phyloP scores from a whole-genome alignment of 2,888 invertebrate genomes.

The Lasioglossum oenotherae region DNA sequence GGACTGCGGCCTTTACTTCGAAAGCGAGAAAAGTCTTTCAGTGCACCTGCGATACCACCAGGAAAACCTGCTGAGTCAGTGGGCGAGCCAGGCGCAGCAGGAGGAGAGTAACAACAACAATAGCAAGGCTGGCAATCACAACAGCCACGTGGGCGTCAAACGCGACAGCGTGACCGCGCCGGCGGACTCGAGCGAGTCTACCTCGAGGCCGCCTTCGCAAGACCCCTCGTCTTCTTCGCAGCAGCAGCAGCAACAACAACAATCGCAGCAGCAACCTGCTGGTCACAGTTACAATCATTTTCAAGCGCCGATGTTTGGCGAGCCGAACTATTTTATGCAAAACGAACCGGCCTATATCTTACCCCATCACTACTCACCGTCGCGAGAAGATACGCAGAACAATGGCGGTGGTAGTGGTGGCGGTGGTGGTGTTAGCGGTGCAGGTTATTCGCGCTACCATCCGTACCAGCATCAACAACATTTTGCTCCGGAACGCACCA shows the following conservation, averaged over 20 bases:
- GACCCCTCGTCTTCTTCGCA: constrained; percentile 85
- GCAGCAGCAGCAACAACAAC: constrained; percentile 63
- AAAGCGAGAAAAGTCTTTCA: constrained; percentile 91
- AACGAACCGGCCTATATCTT: constrained; percentile 79
- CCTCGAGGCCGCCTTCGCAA: constrained; percentile 86
- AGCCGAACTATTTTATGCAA: constrained; percentile 78
- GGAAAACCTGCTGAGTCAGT: constrained; percentile 90
- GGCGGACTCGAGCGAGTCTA: constrained; percentile 90
- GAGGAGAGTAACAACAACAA: constrained; percentile 89
- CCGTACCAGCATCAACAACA: constrained; percentile 86
- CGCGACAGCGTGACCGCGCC: constrained; percentile 86
- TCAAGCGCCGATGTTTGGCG: constrained; percentile 76
- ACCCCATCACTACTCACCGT: constrained; percentile 84
- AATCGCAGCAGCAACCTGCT: constrained; percentile 81
- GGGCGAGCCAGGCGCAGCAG: constrained; percentile 87
- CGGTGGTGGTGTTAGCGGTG: constrained; percentile 53
- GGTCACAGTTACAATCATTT: constrained; percentile 72
- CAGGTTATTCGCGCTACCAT: constrained; percentile 77
- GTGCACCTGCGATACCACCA: constrained; percentile 93
- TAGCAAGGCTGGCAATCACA: constrained; percentile 83
- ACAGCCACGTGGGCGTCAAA: constrained; percentile 86
- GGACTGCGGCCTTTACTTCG: constrained; percentile 91
- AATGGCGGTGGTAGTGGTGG: constrained; percentile 83
- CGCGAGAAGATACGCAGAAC: constrained; percentile 86
- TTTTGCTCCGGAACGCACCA: constrained; percentile 78